Conservation (phyloP, 2,113 vertebrate genomes). For the Ictidomys tridecemlineatus region DNA sequence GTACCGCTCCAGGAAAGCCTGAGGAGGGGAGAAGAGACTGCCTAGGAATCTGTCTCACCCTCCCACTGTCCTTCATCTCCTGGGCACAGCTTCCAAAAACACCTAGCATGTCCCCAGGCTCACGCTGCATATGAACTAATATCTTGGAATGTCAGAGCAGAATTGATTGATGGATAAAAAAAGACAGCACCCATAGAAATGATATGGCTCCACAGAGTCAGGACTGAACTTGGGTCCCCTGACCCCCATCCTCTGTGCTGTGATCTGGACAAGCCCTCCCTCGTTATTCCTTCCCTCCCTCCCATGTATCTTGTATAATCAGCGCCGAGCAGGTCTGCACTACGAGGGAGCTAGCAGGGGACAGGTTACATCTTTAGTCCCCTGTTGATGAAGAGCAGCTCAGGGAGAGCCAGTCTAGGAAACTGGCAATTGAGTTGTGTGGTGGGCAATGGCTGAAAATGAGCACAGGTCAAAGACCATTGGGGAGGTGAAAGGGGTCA, state of each 20-base stretch:
- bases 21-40: not conserved
- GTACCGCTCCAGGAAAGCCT: slow-evolving; percentile 97
- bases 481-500: no score
- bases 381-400: not conserved
- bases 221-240: not conserved
- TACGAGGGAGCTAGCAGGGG: not conserved
- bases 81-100: not conserved
- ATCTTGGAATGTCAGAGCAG: not conserved
- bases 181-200: not conserved
- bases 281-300: not conserved
- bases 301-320: not conserved
- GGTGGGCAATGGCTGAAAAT: not conserved
- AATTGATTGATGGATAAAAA: not conserved
- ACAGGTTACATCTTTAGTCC: not conserved
- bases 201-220: not conserved
- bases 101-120: not conserved
- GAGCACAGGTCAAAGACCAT: not conserved
- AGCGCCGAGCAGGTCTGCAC: not conserved
- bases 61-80: not conserved
- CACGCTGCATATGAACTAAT: not conserved
- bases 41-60: not conserved
- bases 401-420: not conserved
- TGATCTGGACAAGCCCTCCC: not conserved
- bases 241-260: not conserved
- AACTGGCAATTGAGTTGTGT: not conserved